Percentiles rank a stretch among this genome's conserved stretches.
Evolutionary conservation across 2,113 vertebrate genomes (phyloP).

Genomic region (Shinisaurus crocodilurus): DNA sequence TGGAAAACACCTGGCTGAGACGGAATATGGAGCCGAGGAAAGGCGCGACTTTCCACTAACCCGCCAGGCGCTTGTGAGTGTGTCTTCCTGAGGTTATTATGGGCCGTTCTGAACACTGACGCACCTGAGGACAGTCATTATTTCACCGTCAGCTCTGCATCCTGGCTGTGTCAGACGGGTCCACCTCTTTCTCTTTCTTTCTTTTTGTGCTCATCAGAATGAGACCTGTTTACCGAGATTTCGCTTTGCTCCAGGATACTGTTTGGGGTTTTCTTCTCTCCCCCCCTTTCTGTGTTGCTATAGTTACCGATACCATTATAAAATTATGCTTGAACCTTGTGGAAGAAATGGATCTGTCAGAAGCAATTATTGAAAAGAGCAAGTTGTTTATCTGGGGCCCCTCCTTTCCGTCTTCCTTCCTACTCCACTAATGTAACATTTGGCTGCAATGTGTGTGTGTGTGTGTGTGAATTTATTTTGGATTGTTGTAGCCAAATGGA

Average conservation of each 20-base stretch:
- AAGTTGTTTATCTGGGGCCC: constrained; percentile 42
- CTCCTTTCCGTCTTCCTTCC: background rate
- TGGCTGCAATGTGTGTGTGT: constrained; percentile 61
- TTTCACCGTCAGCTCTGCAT: background rate
- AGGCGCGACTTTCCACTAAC: background rate
- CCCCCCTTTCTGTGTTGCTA: constrained; percentile 68
- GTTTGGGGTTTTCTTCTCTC: constrained; percentile 64
- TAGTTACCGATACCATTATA: constrained; percentile 78
- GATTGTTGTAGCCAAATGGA: constrained; percentile 63
- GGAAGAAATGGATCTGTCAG: constrained; percentile 76
- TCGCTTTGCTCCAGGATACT: constrained; percentile 71
- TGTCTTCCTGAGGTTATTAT: background rate
- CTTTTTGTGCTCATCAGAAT: constrained; percentile 26
- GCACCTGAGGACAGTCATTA: background rate
- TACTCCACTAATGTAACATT: constrained; percentile 62
- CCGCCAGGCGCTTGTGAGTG: too few relatives aligned
- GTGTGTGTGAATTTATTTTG: constrained; percentile 67
- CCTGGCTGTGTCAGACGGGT: background rate
- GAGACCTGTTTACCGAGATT: constrained; percentile 51
- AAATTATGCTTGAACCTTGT: constrained; percentile 79
- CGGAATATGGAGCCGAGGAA: background rate
- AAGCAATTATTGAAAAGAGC: constrained; percentile 71
- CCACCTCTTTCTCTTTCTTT: background rate
- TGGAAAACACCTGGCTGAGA: background rate
- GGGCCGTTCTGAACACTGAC: background rate